Evolutionary conservation across 2,113 vertebrate species (phyloP).

Genomic region (Herpetotheres cachinnans): DNA sequence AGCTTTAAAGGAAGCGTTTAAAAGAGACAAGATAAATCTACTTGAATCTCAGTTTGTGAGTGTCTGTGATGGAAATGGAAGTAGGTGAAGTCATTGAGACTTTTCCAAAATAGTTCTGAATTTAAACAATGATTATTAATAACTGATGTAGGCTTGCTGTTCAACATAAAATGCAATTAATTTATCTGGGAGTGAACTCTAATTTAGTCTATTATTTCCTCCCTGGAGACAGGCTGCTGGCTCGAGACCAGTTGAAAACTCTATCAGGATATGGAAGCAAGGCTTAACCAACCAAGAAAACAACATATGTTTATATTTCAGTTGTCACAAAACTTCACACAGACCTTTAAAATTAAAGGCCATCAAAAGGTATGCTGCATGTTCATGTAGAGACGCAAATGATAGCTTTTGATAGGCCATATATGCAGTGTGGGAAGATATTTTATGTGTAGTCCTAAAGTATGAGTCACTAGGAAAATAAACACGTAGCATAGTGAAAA

Average conservation of each 20-base stretch:
- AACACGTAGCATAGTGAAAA: neutral
- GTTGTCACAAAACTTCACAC: neutral
- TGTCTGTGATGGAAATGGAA: neutral
- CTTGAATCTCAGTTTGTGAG: neutral
- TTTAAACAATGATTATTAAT: neutral
- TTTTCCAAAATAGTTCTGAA: neutral
- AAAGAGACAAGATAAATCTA: neutral
- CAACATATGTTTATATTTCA: neutral
- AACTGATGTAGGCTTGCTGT: neutral
- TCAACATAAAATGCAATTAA: neutral
- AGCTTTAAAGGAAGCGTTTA: neutral
- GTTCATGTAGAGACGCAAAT: neutral
- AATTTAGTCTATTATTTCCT: neutral
- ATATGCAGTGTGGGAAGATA: neutral
- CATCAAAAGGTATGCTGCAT: neutral
- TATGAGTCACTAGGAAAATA: constrained; percentile 1
- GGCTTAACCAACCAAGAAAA: neutral
- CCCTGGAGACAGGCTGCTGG: neutral
- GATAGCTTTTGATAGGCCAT: neutral
- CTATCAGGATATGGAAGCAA: neutral
- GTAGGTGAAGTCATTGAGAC: neutral
- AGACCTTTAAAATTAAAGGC: constrained; percentile 32
- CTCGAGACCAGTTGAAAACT: neutral
- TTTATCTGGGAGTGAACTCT: neutral
- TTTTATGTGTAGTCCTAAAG: neutral